Percentiles rank a stretch among this genome's conserved stretches.
These are phyloP conservation scores for Heliconius sara DNA, from an alignment of 2,888 invertebrate species.

Conservation along the genomic window DNA sequence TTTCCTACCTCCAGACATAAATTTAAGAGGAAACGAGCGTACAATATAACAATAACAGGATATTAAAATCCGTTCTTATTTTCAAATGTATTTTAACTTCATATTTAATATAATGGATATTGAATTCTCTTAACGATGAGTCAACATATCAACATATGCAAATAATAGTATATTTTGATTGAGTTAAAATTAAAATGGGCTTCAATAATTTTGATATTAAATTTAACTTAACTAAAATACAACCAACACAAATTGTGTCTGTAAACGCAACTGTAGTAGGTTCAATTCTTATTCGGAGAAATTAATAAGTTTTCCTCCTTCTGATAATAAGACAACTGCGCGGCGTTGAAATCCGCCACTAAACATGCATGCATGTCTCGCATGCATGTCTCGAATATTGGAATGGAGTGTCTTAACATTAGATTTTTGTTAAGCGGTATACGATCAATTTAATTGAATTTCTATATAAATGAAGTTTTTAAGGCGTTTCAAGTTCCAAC, in stretches of 20 bases:
- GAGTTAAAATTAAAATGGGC: not conserved
- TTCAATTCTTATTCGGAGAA: too few species aligned
- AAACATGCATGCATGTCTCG: too few species aligned
- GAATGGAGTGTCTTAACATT: not conserved
- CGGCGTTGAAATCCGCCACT: not conserved
- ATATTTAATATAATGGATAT: constrained; percentile 4
- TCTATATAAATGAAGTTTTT: constrained; percentile 24
- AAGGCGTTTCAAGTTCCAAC: constrained; percentile 12
- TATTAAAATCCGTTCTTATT: constrained; percentile 18
- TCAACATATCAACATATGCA: constrained; percentile 9
- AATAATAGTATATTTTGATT: not conserved
- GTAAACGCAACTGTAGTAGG: too few species aligned
- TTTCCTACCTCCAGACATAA: constrained; percentile 8
- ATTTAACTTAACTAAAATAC: too few species aligned
- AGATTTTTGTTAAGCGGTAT: not conserved
- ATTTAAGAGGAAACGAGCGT: constrained; percentile 5
- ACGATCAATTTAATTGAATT: not conserved
- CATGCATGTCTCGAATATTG: too few species aligned
- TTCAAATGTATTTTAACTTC: constrained; percentile 11
- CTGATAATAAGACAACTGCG: not conserved
- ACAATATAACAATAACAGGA: constrained; percentile 20
- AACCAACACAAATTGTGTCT: too few species aligned
- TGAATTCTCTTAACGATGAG: constrained; percentile 1
- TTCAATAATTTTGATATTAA: not conserved
- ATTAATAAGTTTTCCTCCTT: too few species aligned